Evolutionary conservation across 1,140 invertebrate genomes (phyloP), one percentile per base, ranked within the genome.

Genomic region (Pentalonia nigronervosa): DNA sequence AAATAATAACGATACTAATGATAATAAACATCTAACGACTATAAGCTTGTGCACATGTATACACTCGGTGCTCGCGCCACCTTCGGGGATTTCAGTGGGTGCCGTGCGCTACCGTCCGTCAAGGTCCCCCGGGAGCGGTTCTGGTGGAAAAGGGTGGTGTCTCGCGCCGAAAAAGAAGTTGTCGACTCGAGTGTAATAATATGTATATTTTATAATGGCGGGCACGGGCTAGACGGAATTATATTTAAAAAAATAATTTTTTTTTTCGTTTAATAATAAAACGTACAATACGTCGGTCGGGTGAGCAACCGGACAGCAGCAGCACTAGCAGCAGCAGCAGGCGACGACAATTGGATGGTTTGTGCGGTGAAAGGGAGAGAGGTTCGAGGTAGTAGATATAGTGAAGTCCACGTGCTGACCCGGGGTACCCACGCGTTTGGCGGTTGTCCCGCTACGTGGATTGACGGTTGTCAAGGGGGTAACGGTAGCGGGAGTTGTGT

Each of bases 341-440:
- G n/a, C 41, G 41, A 45, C 41, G 45, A 21, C 36, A 30, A 76
- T 76, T 76, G 60, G 60, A 76, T n/a, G 4, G 60, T 34, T 14
- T 11, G 45, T 47, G 20, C 3, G 81, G 7, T 21, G 83, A 23
- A 8, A 45, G 4, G 41, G 23, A 6, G 45, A 6, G 25, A 45
- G 84, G 41, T 76, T 76, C 60, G 60, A 76, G 14, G 60, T 76
- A 76, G 60, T 76, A n/a, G 60, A 76, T n/a, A n/a, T 7, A 45
- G 41, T 45, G 11, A 45, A n/a, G 30, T 87, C 86, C 86, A 87
- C 86, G 86, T 87, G 86, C 48, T 90, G 89, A 90, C 56, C 53
- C 56, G 90, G 41, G 23, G 90, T 41, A 25, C 90, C 90, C 56
- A 91, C 90, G 90, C 90, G 90, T 91, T 91, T 91, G 90, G 90